These are phyloP conservation scores for Papilio xuthus DNA, from an alignment of 1,140 invertebrate genomes.

Conservation along the genomic window DNA sequence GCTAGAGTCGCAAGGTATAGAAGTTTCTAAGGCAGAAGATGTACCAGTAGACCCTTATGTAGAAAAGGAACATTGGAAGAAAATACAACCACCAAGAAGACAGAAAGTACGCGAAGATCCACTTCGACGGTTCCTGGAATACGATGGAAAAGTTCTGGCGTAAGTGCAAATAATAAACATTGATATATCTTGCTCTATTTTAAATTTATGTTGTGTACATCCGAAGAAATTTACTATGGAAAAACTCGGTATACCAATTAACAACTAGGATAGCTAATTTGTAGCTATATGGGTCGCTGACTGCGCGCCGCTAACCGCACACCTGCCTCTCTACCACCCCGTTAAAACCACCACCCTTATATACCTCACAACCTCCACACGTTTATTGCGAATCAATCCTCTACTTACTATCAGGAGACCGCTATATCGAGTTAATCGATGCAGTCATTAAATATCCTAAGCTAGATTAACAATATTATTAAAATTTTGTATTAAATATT, in stretches of 20 bases:
- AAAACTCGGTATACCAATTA: background rate
- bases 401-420: background rate
- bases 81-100: conserved; percentile 58
- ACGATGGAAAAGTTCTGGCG: conserved; percentile 87
- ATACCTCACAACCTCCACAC: background rate
- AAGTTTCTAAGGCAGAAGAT: conserved; percentile 87
- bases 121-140: conserved; percentile 85
- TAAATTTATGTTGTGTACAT: background rate
- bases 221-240: background rate
- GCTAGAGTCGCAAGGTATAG: conserved; percentile 91
- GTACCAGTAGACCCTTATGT: conserved; percentile 88
- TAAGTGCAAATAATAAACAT: too few relatives aligned
- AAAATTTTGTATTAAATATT: background rate
- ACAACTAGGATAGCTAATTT: conserved; percentile 15
- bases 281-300: conserved; percentile 17
- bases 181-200: too few relatives aligned
- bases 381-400: conserved; percentile 27
- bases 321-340: background rate
- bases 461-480: background rate
- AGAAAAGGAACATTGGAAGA: conserved; percentile 71
- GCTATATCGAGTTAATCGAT: conserved; percentile 8
- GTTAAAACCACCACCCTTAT: background rate
- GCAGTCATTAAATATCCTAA: background rate
- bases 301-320: conserved; percentile 2
- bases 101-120: conserved; percentile 78